Conservation (phyloP, 92 coral and sea anemone species). For the Palythoa grandiflora region DNA sequence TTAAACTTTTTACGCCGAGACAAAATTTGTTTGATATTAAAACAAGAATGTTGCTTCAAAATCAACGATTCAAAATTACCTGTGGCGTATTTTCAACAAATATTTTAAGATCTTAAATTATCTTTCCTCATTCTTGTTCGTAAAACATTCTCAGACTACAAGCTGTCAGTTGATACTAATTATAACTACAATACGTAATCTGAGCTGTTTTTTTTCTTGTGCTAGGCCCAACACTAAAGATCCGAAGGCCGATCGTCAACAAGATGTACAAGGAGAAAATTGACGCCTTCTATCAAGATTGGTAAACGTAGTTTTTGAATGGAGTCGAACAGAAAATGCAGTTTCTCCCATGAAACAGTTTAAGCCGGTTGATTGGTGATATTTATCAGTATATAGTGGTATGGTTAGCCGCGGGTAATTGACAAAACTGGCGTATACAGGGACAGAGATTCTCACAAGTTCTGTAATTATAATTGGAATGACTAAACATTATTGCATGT, state of each 20-base stretch:
- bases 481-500: not conserved
- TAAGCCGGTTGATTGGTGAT: not conserved
- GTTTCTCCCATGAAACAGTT: not conserved
- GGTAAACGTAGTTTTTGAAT: conserved; percentile 4
- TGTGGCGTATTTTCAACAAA: too few relatives aligned
- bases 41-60: too few relatives aligned
- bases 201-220: not conserved
- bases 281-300: conserved; percentile 80
- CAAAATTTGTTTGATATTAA: too few relatives aligned
- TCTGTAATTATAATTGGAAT: not conserved
- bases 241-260: conserved; percentile 91
- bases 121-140: too few relatives aligned
- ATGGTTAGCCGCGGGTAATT: not conserved
- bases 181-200: too few relatives aligned
- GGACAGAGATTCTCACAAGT: not conserved
- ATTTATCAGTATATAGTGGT: not conserved
- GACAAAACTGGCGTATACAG: not conserved
- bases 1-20: too few relatives aligned
- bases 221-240: conserved; percentile 93
- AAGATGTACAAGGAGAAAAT: conserved; percentile 92
- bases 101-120: not conserved
- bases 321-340: not conserved
- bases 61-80: too few relatives aligned
- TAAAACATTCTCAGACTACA: too few relatives aligned
- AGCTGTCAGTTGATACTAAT: too few relatives aligned